A percentile compares a stretch with the other conserved stretches of the same genome.
phyloP scores from a whole-genome alignment of 2,797 vertebrate species.

The Thripadectes ignobilis region DNA sequence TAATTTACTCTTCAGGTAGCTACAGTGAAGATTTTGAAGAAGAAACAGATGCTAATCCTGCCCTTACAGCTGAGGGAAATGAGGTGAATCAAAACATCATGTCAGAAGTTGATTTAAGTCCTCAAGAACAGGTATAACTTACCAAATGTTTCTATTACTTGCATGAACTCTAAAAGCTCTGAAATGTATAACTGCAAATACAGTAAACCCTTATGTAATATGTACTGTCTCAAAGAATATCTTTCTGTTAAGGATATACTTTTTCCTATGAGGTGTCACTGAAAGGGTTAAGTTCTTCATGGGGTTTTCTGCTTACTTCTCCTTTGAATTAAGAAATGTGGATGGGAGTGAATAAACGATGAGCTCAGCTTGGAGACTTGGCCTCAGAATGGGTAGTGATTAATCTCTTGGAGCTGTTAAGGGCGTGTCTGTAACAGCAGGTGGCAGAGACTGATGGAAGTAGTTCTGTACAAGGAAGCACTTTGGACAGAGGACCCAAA shows the following conservation, averaged over 20 bases:
- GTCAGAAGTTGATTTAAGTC: slow-evolving; percentile 30
- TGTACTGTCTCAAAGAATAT: background rate
- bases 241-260: background rate
- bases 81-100: background rate
- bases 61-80: slow-evolving; percentile 37
- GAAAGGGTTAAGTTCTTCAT: background rate
- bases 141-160: background rate
- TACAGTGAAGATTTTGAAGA: slow-evolving; percentile 85
- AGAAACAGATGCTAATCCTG: slow-evolving; percentile 50
- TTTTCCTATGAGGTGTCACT: background rate
- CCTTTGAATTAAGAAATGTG: background rate
- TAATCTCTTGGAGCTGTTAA: background rate
- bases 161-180: background rate
- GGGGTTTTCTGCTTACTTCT: background rate
- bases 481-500: background rate
- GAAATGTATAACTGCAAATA: background rate
- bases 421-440: background rate
- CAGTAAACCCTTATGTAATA: background rate
- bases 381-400: background rate
- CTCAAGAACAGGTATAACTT: slow-evolving; percentile 38
- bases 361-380: background rate
- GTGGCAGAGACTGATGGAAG: background rate
- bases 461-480: background rate
- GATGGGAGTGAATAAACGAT: background rate
- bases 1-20: slow-evolving; percentile 50